Evolutionary conservation across 2,888 invertebrate species (phyloP).

Genomic region (Acronicta leporina): DNA sequence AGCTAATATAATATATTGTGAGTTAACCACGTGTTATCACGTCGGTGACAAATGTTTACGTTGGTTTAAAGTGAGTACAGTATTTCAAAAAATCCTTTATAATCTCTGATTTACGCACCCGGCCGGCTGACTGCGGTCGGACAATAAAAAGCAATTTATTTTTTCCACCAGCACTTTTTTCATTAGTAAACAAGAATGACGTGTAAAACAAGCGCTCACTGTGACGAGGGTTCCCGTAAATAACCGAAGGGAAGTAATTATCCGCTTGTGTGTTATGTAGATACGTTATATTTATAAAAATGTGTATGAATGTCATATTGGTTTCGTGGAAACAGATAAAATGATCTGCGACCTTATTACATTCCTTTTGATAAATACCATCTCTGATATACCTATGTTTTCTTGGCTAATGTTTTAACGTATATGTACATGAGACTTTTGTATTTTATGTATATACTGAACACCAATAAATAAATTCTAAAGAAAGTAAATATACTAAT

Average conservation of each 20-base stretch:
- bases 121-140: constrained; percentile 70
- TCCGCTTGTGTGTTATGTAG: constrained; percentile 67
- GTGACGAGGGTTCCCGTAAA: constrained; percentile 84
- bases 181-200: constrained; percentile 87
- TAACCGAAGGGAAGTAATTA: constrained; percentile 84
- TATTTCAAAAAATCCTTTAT: constrained; percentile 77
- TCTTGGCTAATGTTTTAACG: background rate
- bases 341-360: constrained; percentile 20
- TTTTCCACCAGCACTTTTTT: constrained; percentile 82
- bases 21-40: constrained; percentile 64
- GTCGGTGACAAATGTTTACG: constrained; percentile 72
- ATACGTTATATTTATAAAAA: constrained; percentile 61
- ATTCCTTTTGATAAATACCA: constrained; percentile 12
- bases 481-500: too few relatives aligned
- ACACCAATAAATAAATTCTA: too few relatives aligned
- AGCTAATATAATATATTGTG: constrained; percentile 38
- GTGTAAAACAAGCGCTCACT: constrained; percentile 83
- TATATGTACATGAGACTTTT: too few relatives aligned
- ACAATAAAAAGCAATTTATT: constrained; percentile 87
- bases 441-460: too few relatives aligned
- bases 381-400: background rate
- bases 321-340: constrained; percentile 39
- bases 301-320: constrained; percentile 50
- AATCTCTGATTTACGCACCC: constrained; percentile 83
- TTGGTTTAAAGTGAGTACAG: constrained; percentile 73